A percentile compares a stretch with the other conserved stretches of the same genome.
Conservation (phyloP, 2,797 vertebrate genomes). For the Sebastes iracundus region DNA sequence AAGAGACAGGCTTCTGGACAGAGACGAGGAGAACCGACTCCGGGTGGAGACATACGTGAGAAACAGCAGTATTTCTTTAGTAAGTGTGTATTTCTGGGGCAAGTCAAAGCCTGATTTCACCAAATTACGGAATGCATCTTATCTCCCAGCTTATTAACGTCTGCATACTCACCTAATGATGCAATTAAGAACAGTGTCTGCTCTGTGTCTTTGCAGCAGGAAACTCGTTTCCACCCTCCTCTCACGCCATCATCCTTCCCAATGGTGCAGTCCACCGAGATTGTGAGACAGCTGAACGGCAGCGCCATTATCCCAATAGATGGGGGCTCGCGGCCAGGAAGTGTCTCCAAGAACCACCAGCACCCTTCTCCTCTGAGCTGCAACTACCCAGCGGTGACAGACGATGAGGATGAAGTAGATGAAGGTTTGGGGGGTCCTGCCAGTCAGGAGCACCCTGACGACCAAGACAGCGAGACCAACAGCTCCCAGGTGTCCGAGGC, state of each 20-base stretch:
- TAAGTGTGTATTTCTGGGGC: slow-evolving; percentile 53
- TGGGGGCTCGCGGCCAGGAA: slow-evolving; percentile 44
- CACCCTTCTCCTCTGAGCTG: slow-evolving; percentile 51
- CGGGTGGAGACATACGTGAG: slow-evolving; percentile 77
- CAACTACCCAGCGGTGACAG: slow-evolving; percentile 63
- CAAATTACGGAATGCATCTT: slow-evolving; percentile 26
- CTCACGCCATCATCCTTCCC: slow-evolving; percentile 65
- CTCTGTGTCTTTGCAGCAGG: slow-evolving; percentile 53
- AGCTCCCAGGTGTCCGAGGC: slow-evolving; percentile 88
- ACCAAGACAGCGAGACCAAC: slow-evolving; percentile 79
- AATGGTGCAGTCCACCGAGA: slow-evolving; percentile 59
- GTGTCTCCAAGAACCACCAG: slow-evolving; percentile 55
- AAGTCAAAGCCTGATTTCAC: slow-evolving; percentile 39
- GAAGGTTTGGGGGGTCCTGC: slow-evolving; percentile 76
- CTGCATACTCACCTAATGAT: neutral
- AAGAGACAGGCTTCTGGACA: slow-evolving; percentile 57
- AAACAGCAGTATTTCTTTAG: slow-evolving; percentile 72
- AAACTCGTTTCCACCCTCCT: slow-evolving; percentile 73
- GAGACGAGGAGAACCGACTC: slow-evolving; percentile 55
- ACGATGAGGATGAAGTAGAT: slow-evolving; percentile 77
- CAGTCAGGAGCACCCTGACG: slow-evolving; percentile 78
- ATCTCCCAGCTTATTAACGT: slow-evolving; percentile 6
- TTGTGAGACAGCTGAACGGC: slow-evolving; percentile 70
- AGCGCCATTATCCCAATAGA: slow-evolving; percentile 55
- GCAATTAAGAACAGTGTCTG: neutral